Conservation (phyloP, 92 coral and sea anemone genomes). For the Isaurus tuberculatus region DNA sequence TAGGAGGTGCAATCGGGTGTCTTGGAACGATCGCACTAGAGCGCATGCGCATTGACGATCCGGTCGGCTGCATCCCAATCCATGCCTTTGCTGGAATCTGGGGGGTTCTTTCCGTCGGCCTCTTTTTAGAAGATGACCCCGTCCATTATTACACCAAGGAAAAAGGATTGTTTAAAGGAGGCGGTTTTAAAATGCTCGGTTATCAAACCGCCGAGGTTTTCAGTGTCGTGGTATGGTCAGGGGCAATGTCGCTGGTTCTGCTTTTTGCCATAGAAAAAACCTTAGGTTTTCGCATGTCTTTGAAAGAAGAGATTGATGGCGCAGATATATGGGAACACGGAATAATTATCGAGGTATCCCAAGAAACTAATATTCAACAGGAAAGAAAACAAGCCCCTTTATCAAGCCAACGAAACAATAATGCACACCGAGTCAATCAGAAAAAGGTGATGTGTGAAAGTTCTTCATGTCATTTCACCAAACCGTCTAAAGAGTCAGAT, state of each 20-base stretch:
- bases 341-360: no score
- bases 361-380: no score
- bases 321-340: slow-evolving; percentile 89
- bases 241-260: no score
- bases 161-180: slow-evolving; percentile 70
- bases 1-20: no score
- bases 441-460: no score
- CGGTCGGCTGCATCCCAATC: slow-evolving; percentile 84
- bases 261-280: slow-evolving; percentile 59
- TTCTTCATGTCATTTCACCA: no score
- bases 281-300: slow-evolving; percentile 71
- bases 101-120: slow-evolving; percentile 85
- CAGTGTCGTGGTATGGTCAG: slow-evolving; percentile 66
- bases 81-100: slow-evolving; percentile 80
- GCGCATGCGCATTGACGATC: slow-evolving; percentile 85
- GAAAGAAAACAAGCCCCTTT: no score
- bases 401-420: no score
- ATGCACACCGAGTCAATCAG: no score
- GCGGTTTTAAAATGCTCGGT: slow-evolving; percentile 77
- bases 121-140: slow-evolving; percentile 72
- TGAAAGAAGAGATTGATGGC: slow-evolving; percentile 81
- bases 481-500: no score
- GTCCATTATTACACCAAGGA: slow-evolving; percentile 61
- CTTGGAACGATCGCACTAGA: slow-evolving; percentile 64
- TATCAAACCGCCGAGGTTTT: slow-evolving; percentile 65